Evolutionary conservation across 1,140 invertebrate genomes (phyloP).

Genomic region (Pemphigus obesinymphae): DNA sequence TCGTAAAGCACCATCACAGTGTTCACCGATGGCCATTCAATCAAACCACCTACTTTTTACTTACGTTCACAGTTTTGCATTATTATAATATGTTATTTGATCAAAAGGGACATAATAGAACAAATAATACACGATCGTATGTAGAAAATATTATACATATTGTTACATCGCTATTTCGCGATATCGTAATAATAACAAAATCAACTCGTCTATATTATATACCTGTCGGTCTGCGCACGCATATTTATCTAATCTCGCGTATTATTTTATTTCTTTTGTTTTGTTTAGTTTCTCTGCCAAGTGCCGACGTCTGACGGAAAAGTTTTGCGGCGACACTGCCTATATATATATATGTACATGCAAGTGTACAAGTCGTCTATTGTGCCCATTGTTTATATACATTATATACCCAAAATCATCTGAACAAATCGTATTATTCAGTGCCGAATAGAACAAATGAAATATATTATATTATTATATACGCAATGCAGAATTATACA

Average conservation of each 20-base stretch:
- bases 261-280: neutral
- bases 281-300: neutral
- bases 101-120: conserved; percentile 4
- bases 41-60: neutral
- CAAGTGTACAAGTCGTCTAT: neutral
- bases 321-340: neutral
- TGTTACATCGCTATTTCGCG: neutral
- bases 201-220: neutral
- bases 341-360: neutral
- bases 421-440: neutral
- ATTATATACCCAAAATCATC: neutral
- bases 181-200: neutral
- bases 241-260: neutral
- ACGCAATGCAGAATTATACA: neutral
- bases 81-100: neutral
- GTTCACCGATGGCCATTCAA: neutral
- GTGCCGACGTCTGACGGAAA: neutral
- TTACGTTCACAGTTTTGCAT: neutral
- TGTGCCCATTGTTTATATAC: neutral
- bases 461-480: no score
- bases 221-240: neutral
- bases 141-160: neutral
- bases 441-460: neutral
- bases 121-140: neutral
- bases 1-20: no score